Evolutionary conservation across 2,888 invertebrate genomes (phyloP), one percentile per base, ranked within the genome.

Genomic region (Ethmia dodecea): DNA sequence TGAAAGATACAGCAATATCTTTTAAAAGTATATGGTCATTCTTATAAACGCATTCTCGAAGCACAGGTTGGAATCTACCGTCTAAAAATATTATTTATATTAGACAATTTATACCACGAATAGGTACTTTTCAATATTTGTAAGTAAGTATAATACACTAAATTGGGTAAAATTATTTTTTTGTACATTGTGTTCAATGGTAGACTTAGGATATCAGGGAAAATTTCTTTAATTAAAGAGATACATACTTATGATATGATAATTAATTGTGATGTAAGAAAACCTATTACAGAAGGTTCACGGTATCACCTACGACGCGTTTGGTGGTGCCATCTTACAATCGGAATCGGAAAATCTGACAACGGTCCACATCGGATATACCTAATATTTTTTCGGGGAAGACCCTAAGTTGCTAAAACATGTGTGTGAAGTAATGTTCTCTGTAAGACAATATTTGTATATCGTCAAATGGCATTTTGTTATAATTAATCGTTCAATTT

Each of bases 41-140:
- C 45, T 90, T 89, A 45, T 93, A 89, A 43, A 89, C 80, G 64
- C 94, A 94, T 69, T 92, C 91, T 41, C 93, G 88, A 42, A 94
- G 88, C 47, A 94, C 86, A 12, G 94, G 93, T 62, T 93, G 93
- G 72, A 92, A 94, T 60, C 92, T 89, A 53, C 91, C 92, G 86
- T 92, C 93, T 93, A 79, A 28, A 84, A 83, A 9, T n/a, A 8
- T n/a, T n/a, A 22, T 4, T n/a, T n/a, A 22, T n/a, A 20, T 1
- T 20, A 20, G n/a, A 8, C 8, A 22, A 22, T 4, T n/a, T n/a
- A 22, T n/a, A 20, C 1, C n/a, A 20, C n/a, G n/a, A 20, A 20
- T 20, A 20, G n/a, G n/a, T 20, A n/a, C n/a, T 20, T 9, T n/a
- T 20, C 20, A 8, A 20, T 5, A n/a, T 20, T 20, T 9, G 20